These are phyloP conservation scores for Apodemia zela DNA, from an alignment of 2,888 invertebrate genomes.

Conservation along the genomic window DNA sequence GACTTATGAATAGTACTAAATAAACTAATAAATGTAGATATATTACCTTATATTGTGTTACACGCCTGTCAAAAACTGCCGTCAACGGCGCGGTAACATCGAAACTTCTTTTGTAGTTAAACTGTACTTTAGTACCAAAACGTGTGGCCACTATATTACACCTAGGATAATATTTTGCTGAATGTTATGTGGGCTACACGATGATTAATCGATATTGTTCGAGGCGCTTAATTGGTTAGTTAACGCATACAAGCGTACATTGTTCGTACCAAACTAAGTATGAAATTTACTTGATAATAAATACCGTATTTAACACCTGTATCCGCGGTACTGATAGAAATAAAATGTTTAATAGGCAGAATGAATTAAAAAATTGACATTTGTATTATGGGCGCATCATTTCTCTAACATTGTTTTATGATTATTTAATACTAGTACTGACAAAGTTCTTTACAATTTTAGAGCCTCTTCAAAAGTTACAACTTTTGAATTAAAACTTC, in stretches of 20 bases:
- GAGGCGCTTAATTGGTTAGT: constrained; percentile 65
- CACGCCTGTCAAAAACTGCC: no score
- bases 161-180: constrained; percentile 57
- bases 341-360: neutral
- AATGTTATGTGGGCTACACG: constrained; percentile 59
- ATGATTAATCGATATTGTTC: constrained; percentile 67
- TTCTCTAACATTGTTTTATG: no score
- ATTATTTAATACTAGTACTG: no score
- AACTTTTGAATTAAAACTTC: no score
- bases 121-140: neutral
- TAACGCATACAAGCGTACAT: constrained; percentile 36
- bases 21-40: no score
- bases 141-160: constrained; percentile 42
- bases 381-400: neutral
- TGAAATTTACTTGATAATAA: constrained; percentile 24
- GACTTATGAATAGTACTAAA: no score
- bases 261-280: constrained; percentile 29
- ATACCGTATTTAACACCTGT: constrained; percentile 11
- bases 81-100: neutral
- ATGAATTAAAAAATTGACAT: neutral
- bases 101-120: neutral
- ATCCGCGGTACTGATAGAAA: constrained; percentile 4
- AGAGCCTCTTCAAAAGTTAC: no score
- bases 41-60: no score
- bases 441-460: no score